Base-by-base conservation (phyloP, 2,113 vertebrate genomes). In the Leucopternis melanops region DNA sequence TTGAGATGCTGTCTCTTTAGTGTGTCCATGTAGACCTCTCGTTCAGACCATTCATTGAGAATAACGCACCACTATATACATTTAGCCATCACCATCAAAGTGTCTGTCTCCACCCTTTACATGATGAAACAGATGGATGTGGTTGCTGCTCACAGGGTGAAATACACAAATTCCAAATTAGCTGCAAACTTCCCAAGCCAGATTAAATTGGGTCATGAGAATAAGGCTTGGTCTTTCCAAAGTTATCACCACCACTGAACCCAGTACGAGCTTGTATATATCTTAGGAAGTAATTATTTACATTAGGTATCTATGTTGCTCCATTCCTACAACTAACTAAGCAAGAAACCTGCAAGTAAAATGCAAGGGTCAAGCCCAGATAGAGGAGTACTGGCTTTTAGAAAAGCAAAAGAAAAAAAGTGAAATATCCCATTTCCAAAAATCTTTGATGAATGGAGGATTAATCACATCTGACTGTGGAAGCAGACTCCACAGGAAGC, bases 71-170 rank as follows among this genome's bases (percentile, higher is more conserved):
- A 36, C 86, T 87, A 7, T 62, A 32, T 6, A 86, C 34, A 49
- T 83, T 10, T 16, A 61, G 19, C 82, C 94, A 92, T 82, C 80
- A 21, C 93, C 91, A 88, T 81, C 82, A 13, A 34, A 58, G n/a
- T 70, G 67, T 75, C 34, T 4, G 72, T 86, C 38, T 71, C 74
- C n/a, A 85, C 66, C 71, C 71, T 77, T 92, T 79, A 94, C 74
- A 40, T 74, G 92, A 77, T 80, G 87, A 86, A 90, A 90, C 70
- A 88, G 95, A 86, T 91, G 94, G 88, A 92, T 57, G 83, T 63
- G 59, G 72, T 86, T 66, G 49, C 93, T 91, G 74, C 63, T 94
- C 57, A 82, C 26, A 31, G 89, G 49, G 42, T 61, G 57, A 65
- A 81, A 79, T 38, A 16, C 0, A 1, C 55, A 38, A 38, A 20